Percentiles rank a stretch among this genome's conserved stretches.
Evolutionary conservation across 2,797 vertebrate species (phyloP).

Genomic region (Cottoperca gobio): DNA sequence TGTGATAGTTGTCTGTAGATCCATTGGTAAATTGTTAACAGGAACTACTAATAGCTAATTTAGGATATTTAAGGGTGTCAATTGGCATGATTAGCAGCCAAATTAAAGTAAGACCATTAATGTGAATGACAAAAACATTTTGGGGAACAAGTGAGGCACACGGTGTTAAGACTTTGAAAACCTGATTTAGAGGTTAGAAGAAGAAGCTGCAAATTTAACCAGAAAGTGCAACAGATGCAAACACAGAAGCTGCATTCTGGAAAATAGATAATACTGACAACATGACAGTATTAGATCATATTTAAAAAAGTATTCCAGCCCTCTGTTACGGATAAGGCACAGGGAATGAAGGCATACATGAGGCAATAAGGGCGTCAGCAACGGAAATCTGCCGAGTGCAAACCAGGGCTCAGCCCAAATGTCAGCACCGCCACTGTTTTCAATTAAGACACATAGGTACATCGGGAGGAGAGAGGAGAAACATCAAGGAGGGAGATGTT

Average conservation of each 20-base stretch:
- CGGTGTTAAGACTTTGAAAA: too few species aligned
- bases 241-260: neutral
- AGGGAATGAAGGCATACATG: conserved; percentile 11
- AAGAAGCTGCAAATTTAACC: neutral
- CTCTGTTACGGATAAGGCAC: conserved; percentile 27
- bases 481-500: conserved; percentile 66
- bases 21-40: neutral
- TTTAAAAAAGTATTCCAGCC: conserved; percentile 26
- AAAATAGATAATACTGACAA: neutral
- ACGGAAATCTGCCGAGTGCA: conserved; percentile 53
- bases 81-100: neutral
- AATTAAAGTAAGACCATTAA: neutral
- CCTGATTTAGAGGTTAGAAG: neutral
- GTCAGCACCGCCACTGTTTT: conserved; percentile 71
- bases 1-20: neutral
- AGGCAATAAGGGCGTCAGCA: conserved; percentile 42
- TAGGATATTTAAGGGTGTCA: neutral
- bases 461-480: conserved; percentile 47
- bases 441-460: conserved; percentile 62
- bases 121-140: neutral
- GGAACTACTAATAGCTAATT: neutral
- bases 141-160: too few species aligned
- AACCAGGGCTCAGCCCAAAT: conserved; percentile 52
- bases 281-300: neutral
- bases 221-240: neutral